phyloP scores from a whole-genome alignment of 1,140 invertebrate genomes.

The Solenopsis invicta region DNA sequence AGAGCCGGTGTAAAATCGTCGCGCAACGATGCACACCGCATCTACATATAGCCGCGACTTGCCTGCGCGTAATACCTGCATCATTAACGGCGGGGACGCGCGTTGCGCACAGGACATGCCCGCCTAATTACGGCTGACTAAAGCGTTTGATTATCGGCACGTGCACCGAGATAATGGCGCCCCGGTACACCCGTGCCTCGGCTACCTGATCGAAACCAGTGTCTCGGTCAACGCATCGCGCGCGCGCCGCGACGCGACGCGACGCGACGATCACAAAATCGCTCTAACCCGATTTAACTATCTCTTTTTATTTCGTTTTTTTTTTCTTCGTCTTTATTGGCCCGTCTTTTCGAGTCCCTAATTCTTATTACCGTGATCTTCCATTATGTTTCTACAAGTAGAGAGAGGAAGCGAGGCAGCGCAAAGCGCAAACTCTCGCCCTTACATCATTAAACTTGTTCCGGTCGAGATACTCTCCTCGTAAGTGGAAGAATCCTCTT shows the following conservation, averaged over 20 bases:
- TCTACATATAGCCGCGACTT: slow-evolving; percentile 34
- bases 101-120: slow-evolving; percentile 54
- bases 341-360: neutral
- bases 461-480: slow-evolving; percentile 10
- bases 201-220: slow-evolving; percentile 36
- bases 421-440: slow-evolving; percentile 26
- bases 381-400: neutral
- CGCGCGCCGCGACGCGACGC: neutral
- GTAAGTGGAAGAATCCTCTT: slow-evolving; percentile 38
- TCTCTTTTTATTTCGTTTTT: neutral
- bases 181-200: neutral
- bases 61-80: slow-evolving; percentile 56
- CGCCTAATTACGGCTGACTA: slow-evolving; percentile 69
- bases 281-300: neutral
- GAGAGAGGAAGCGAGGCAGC: neutral
- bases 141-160: slow-evolving; percentile 67
- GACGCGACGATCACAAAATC: neutral
- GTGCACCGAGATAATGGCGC: slow-evolving; percentile 39
- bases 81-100: slow-evolving; percentile 45
- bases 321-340: neutral
- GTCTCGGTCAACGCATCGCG: neutral
- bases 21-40: neutral
- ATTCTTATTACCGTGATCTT: neutral
- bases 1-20: slow-evolving; percentile 17
- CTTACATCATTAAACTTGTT: slow-evolving; percentile 44